Base-by-base conservation (phyloP, 2,113 vertebrate species). In the Cercopithecus mona region DNA sequence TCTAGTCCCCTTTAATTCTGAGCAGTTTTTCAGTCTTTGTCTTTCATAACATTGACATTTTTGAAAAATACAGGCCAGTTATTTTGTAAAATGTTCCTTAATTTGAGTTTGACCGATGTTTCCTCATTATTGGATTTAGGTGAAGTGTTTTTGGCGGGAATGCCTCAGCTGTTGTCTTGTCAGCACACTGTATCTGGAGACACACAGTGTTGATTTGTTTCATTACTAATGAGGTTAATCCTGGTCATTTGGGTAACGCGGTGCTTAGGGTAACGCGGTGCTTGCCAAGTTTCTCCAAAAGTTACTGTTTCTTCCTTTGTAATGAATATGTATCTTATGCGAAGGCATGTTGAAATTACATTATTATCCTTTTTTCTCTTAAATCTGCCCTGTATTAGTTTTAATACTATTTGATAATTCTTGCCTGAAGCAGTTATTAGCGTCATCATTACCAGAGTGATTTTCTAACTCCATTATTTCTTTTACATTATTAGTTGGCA, bases 11-110 rank as follows among this genome's bases (percentile, higher is more conserved):
- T 64, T 82, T 40, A 11, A 30, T 27, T 27, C 59, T 57, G 84
- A 79, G 82, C 20, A 7, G 25, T 93, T 81, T 92, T 30, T 86
- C 48, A 8, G 57, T 27, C 86, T 95, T 50, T 59, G 50, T 84
- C 48, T 85, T 61, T 82, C 9, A 45, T 17, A 18, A 55, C 25
- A 16, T 5, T 64, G 40, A 30, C 43, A 12, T 61, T 72, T 72
- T 43, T 72, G 16, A 40, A 30, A 80, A 80, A 45, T 18, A 9
- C 23, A 25, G 27, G 64, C 45, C 22, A 17, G 43, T 59, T 75
- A 18, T 18, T 93, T 68, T 66, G 27, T 80, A 45, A 93, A 20
- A 38, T 64, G 3, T 66, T 93, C 4, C n/a, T 73, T 64, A 18
- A 2, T 25, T 35, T 52, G 73, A 48, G 22, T 87, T 92, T 93